phyloP scores from a whole-genome alignment of 2,888 invertebrate species.

The Thecocarcelia acutangulata region DNA sequence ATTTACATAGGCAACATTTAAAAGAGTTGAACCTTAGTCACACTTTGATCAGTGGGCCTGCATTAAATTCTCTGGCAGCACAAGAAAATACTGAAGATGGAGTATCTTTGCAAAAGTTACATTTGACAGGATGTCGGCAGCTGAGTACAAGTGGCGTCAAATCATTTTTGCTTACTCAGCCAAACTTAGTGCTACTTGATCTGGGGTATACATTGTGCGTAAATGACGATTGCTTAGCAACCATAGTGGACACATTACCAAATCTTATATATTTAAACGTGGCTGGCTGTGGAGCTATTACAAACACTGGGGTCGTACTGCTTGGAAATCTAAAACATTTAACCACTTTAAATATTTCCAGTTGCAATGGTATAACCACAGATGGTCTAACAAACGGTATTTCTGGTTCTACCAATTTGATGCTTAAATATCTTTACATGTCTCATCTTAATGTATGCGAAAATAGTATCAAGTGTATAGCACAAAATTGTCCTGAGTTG shows the following conservation, averaged over 20 bases:
- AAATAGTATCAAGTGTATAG: conserved; percentile 84
- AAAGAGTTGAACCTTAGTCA: conserved; percentile 85
- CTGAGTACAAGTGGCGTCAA: conserved; percentile 74
- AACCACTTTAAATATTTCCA: conserved; percentile 85
- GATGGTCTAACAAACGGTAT: conserved; percentile 85
- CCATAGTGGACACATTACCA: conserved; percentile 84
- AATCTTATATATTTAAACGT: conserved; percentile 85
- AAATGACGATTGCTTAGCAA: conserved; percentile 84
- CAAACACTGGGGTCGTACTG: conserved; percentile 84
- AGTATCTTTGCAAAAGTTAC: conserved; percentile 74
- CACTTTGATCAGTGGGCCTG: conserved; percentile 86
- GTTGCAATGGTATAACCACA: conserved; percentile 85
- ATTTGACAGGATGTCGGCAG: conserved; percentile 77
- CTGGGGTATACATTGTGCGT: conserved; percentile 86
- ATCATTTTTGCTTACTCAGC: conserved; percentile 81
- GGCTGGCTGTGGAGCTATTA: conserved; percentile 85
- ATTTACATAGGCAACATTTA: conserved; percentile 82
- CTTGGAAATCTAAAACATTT: conserved; percentile 83
- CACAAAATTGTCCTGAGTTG: conserved; percentile 84
- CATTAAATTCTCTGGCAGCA: conserved; percentile 82
- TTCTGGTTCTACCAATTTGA: conserved; percentile 82
- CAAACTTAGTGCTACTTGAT: conserved; percentile 83
- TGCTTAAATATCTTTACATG: conserved; percentile 83
- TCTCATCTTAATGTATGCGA: conserved; percentile 85
- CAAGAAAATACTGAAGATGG: conserved; percentile 83